Evolutionary conservation across 2,888 invertebrate species (phyloP).

Genomic region (Zaprionus bogoriensis): DNA sequence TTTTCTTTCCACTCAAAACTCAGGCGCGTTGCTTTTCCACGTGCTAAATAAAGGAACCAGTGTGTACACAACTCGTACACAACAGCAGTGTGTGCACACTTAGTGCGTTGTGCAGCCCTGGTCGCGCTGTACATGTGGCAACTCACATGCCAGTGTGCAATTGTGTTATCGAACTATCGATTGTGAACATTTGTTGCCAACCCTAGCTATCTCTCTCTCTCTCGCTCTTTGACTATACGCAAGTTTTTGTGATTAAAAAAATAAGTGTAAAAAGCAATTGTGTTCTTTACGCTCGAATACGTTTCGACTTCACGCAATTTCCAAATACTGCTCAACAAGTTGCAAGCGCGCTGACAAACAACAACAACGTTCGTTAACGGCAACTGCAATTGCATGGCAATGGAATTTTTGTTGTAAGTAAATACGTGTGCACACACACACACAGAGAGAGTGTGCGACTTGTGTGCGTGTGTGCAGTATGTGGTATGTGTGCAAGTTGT

Average conservation of each 20-base stretch:
- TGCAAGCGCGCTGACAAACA: constrained; percentile 9
- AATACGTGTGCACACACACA: constrained; percentile 10
- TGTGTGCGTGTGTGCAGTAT: constrained; percentile 5
- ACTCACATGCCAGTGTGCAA: constrained; percentile 4
- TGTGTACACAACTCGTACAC: constrained; percentile 30
- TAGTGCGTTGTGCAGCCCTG: neutral
- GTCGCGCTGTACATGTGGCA: constrained; percentile 22
- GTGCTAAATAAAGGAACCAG: constrained; percentile 38
- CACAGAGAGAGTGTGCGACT: constrained; percentile 5
- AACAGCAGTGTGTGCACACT: constrained; percentile 16
- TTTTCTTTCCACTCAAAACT: constrained; percentile 28
- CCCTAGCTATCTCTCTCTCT: no score
- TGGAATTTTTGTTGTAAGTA: constrained; percentile 83
- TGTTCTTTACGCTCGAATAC: neutral
- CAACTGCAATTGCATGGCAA: constrained; percentile 65
- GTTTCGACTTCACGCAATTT: neutral
- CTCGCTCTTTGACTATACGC: constrained; percentile 38
- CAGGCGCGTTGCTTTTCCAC: constrained; percentile 52
- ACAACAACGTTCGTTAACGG: constrained; percentile 31
- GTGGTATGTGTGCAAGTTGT: neutral
- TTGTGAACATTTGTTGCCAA: constrained; percentile 36
- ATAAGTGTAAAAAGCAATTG: neutral
- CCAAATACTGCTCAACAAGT: constrained; percentile 4
- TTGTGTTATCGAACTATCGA: constrained; percentile 4
- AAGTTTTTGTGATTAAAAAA: constrained; percentile 43